phyloP scores from a whole-genome alignment of 2,888 invertebrate species.

The Drosophila quinaria region DNA sequence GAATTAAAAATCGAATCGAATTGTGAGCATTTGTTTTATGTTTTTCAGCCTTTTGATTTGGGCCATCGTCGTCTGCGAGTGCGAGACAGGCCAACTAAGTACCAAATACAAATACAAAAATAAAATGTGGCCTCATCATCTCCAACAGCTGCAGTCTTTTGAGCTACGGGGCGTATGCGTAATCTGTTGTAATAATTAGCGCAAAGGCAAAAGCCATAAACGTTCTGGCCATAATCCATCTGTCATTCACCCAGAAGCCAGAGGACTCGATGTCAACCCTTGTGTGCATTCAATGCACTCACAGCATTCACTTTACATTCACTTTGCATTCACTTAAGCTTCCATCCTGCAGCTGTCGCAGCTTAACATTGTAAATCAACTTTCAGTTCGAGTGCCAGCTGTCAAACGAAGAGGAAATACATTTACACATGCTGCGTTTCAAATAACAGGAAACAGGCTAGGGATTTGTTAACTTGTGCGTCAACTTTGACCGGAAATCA shows the following conservation, averaged over 20 bases:
- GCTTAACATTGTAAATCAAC: slow-evolving; percentile 10
- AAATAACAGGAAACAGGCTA: slow-evolving; percentile 7
- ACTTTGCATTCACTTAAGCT: slow-evolving; percentile 44
- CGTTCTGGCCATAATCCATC: slow-evolving; percentile 2
- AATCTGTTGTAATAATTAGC: slow-evolving; percentile 17
- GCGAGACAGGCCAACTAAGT: slow-evolving; percentile 20
- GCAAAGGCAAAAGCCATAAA: slow-evolving; percentile 22
- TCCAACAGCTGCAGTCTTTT: neutral
- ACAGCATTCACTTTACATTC: slow-evolving; percentile 35
- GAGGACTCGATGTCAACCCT: neutral
- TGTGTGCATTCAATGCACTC: slow-evolving; percentile 13
- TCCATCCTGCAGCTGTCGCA: slow-evolving; percentile 40
- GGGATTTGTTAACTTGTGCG: slow-evolving; percentile 17
- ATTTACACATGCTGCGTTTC: slow-evolving; percentile 3
- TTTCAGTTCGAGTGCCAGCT: slow-evolving; percentile 34
- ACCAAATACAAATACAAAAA: slow-evolving; percentile 23
- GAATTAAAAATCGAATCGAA: slow-evolving; percentile 10
- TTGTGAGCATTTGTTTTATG: slow-evolving; percentile 48
- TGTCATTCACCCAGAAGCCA: neutral
- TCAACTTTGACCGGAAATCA: slow-evolving; percentile 40
- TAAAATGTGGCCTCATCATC: slow-evolving; percentile 47
- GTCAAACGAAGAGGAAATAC: slow-evolving; percentile 50
- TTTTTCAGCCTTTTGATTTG: slow-evolving; percentile 27
- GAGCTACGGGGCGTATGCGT: slow-evolving; percentile 28
- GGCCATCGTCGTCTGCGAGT: slow-evolving; percentile 5